Base-by-base conservation (phyloP, 2,797 vertebrate genomes). In the Carduelis carduelis region DNA sequence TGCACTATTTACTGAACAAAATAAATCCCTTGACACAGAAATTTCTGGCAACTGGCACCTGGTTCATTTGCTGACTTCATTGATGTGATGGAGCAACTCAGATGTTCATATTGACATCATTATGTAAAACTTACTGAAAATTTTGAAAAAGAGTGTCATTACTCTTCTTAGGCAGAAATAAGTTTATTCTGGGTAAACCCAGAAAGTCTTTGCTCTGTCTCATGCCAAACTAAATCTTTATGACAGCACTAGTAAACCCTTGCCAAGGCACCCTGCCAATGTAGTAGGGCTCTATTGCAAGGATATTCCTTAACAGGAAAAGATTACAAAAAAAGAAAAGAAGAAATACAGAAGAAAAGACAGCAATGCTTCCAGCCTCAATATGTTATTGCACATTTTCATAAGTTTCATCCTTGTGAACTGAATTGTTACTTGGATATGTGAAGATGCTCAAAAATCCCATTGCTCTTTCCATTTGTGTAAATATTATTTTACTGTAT, bases 241-340 rank as follows among this genome's bases (percentile, higher is more conserved):
- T 57, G 44, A 85, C 21, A 71, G 3, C 9, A 9, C 14, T 34
- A 46, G 8, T 23, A 78, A 85, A 44, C 14, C 11, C 20, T 49
- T 74, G 26, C 9, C 56, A 77, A 72, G 28, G 27, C 21, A 64
- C 14, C 5, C 26, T 82, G 19, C 13, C 34, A 34, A 3, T 34
- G 24, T n/a, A 39, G 28, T 20, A 76, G 18, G n/a, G 5, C 3
- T 53, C 19, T 43, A 43, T 24, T 55, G 20, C 27, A 84, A 47
- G 6, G 17, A 37, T 41, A 83, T 50, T 6, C 30, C 12, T 30
- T 34, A 83, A 32, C 3, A 43, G 3, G 10, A 3, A 14, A 3
- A 26, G 4, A 14, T 12, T 15, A 4, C 11, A 13, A 5, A 9
- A 34, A 15, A 6, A 12, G 7, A 2, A 8, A 28, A 15, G 14